A percentile compares a stretch with the other conserved stretches of the same genome.
phyloP scores from a whole-genome alignment of 1,140 invertebrate genomes.

The Drosophila burlai region DNA sequence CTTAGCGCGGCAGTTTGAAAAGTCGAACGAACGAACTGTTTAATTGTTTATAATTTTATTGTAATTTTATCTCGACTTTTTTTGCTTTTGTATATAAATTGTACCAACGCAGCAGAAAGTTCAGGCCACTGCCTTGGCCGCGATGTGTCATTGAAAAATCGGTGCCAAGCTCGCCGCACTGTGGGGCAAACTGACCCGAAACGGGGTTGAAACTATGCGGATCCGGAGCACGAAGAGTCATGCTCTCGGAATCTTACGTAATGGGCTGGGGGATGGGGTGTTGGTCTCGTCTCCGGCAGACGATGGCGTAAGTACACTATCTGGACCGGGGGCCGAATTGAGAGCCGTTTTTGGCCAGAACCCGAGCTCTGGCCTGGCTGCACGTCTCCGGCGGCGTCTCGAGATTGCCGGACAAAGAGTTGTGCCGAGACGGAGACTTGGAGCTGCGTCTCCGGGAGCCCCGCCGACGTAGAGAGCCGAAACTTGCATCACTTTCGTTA shows the following conservation, averaged over 20 bases:
- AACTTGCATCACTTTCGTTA: slow-evolving; percentile 75
- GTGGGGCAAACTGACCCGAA: slow-evolving; percentile 46
- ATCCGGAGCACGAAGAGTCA: slow-evolving; percentile 28
- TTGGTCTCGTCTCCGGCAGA: slow-evolving; percentile 38
- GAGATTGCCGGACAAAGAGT: slow-evolving; percentile 59
- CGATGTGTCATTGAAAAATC: slow-evolving; percentile 43
- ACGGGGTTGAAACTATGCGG: slow-evolving; percentile 3
- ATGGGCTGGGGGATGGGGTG: slow-evolving; percentile 9
- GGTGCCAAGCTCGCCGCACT: slow-evolving; percentile 65
- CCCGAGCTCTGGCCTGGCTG: slow-evolving; percentile 35
- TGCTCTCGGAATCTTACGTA: slow-evolving; percentile 51
- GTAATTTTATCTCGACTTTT: slow-evolving; percentile 82
- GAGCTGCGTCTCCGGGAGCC: slow-evolving; percentile 32
- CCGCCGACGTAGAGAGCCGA: slow-evolving; percentile 41
- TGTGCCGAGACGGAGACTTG: slow-evolving; percentile 37
- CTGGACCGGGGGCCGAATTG: slow-evolving; percentile 66
- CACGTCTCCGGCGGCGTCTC: slow-evolving; percentile 61
- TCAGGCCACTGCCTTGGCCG: slow-evolving; percentile 70
- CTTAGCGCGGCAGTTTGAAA: slow-evolving; percentile 50
- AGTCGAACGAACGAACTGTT: slow-evolving; percentile 26
- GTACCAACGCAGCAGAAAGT: slow-evolving; percentile 83
- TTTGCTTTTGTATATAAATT: slow-evolving; percentile 85
- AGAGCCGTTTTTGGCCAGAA: slow-evolving; percentile 41
- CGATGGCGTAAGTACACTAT: slow-evolving; percentile 70
- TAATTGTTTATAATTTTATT: slow-evolving; percentile 75